phyloP scores from a whole-genome alignment of 2,797 vertebrate genomes.

The Lateolabrax maculatus region DNA sequence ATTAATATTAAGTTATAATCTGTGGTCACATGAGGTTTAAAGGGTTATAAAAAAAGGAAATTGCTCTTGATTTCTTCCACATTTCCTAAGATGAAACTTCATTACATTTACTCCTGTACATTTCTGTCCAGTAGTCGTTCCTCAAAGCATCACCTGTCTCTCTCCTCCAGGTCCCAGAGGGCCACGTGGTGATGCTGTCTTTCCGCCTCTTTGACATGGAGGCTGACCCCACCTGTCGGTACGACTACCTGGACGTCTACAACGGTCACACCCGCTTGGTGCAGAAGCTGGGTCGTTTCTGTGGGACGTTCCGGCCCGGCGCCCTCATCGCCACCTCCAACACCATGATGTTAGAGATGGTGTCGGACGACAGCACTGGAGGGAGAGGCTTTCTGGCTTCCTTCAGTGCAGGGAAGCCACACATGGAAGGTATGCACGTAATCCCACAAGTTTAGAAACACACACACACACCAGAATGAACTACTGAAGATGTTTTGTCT shows the following conservation, averaged over 20 bases:
- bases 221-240: constrained; percentile 91
- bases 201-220: constrained; percentile 94
- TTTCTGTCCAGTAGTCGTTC: neutral
- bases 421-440: constrained; percentile 84
- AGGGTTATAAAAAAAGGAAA: neutral
- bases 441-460: neutral
- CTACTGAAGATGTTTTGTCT: neutral
- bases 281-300: constrained; percentile 91
- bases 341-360: constrained; percentile 92
- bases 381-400: constrained; percentile 91
- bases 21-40: neutral
- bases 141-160: neutral
- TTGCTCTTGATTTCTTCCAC: neutral
- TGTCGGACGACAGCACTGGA: constrained; percentile 85
- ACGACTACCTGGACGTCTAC: constrained; percentile 91
- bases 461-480: neutral
- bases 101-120: neutral
- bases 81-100: neutral
- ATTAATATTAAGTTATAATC: neutral
- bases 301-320: constrained; percentile 93
- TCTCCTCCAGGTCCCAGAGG: constrained; percentile 88
- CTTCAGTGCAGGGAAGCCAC: constrained; percentile 90
- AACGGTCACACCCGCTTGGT: constrained; percentile 86
- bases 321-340: constrained; percentile 91
- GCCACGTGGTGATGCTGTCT: constrained; percentile 91